Percentiles rank a stretch among this genome's conserved stretches.
phyloP scores from a whole-genome alignment of 2,113 vertebrate genomes.

The Catharus bicknelli region DNA sequence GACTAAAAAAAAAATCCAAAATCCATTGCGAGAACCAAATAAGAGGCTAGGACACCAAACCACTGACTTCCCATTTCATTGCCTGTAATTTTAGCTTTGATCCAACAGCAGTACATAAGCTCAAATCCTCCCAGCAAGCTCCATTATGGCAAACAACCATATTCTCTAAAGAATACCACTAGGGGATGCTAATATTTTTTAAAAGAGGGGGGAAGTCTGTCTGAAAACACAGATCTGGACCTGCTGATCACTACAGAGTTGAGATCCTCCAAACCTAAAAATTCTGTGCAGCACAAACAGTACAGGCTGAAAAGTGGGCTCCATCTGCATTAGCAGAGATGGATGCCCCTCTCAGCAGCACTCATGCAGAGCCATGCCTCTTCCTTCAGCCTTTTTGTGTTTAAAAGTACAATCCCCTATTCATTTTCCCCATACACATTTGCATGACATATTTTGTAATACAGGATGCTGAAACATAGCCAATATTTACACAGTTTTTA shows the following conservation, averaged over 20 bases:
- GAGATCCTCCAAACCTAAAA: neutral
- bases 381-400: neutral
- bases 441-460: neutral
- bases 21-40: neutral
- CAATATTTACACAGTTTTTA: constrained; percentile 29
- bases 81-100: neutral
- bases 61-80: neutral
- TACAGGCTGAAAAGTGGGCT: accelerated
- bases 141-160: neutral
- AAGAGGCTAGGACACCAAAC: neutral
- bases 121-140: neutral
- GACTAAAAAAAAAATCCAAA: neutral
- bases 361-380: neutral
- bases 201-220: neutral
- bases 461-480: constrained; percentile 27
- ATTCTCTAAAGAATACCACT: neutral
- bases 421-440: neutral
- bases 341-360: neutral
- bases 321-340: accelerated
- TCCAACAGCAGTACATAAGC: neutral
- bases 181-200: neutral
- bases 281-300: accelerated
- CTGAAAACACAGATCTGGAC: neutral
- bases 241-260: neutral
- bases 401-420: neutral